Percentiles rank a stretch among this genome's conserved stretches.
Evolutionary conservation across 2,888 invertebrate genomes (phyloP).

Genomic region (Linnaemya vulpina): DNA sequence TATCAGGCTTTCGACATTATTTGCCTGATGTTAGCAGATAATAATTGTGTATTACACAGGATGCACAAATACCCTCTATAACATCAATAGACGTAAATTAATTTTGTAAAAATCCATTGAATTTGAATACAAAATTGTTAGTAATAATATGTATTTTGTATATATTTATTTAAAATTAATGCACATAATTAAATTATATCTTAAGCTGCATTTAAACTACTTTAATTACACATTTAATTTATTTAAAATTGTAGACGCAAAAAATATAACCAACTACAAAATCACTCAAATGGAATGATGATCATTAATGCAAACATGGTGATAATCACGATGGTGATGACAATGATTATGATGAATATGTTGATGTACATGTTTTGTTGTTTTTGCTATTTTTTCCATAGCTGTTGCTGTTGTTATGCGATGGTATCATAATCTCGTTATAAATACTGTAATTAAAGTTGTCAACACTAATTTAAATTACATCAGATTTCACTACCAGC

Average conservation of each 20-base stretch:
- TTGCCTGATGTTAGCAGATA: no score
- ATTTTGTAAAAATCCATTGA: neutral
- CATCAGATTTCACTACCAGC: slow-evolving; percentile 49
- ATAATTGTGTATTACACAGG: no score
- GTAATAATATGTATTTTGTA: no score
- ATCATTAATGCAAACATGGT: neutral
- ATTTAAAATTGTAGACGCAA: neutral
- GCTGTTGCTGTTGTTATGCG: slow-evolving; percentile 13
- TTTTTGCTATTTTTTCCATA: neutral
- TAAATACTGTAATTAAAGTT: slow-evolving; percentile 65
- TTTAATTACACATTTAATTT: slow-evolving; percentile 2
- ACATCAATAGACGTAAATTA: no score
- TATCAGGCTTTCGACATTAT: no score
- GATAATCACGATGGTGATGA: neutral
- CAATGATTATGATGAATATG: slow-evolving; percentile 2
- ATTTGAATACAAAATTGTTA: slow-evolving; percentile 2
- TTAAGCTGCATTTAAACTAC: slow-evolving; percentile 36
- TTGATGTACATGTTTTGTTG: neutral
- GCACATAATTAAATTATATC: slow-evolving; percentile 40
- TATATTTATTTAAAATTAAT: slow-evolving; percentile 6
- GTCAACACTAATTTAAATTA: slow-evolving; percentile 64
- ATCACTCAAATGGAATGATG: slow-evolving; percentile 26
- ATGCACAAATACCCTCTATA: no score
- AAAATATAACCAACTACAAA: slow-evolving; percentile 2
- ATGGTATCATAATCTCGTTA: slow-evolving; percentile 53